Base-by-base conservation (phyloP, 2,888 invertebrate species). In the Pterostichus madidus region DNA sequence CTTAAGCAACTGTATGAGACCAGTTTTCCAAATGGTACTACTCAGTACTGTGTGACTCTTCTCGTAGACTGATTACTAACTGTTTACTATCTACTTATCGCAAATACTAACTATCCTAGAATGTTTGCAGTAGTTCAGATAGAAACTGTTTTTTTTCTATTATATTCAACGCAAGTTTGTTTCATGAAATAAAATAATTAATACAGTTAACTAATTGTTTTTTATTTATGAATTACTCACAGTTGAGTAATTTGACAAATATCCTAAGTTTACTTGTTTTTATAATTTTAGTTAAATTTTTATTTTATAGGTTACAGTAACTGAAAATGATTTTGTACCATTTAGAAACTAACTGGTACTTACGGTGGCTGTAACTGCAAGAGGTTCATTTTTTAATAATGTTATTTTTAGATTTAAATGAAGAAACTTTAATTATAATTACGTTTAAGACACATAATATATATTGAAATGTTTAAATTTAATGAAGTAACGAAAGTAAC, bases 21-120 rank as follows among this genome's bases (percentile, higher is more conserved):
- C 75, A 75, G 75, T 75, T 75, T 75, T 75, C 32, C 52, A 75
- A 75, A 75, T 75, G 75, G 75, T 52, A 75, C 75, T 75, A 24
- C 32, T 64, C 13, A 64, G 32, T 64, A 64, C 64, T 64, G 13
- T 49, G 11, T 11, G 13, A 53, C 5, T 59, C 13, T 7, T 31
- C 17, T 59, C 15, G 71, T 15, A 49, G 71, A 71, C 44, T 64
- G 64, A 64, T 64, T 35, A 64, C 31, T 24, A 39, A 35, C 17
- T 56, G 24, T 24, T 59, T 59, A 31, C 31, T 59, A 59, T 59
- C 24, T 59, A 59, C 59, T 24, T 59, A 59, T 59, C 59, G 59
- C 59, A 59, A 11, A 59, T 59, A 59, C 59, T 59, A 59, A 31
- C 59, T 59, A 59, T 59, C 17, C 53, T 53, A 59, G 31, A 59